Conservation (phyloP, 2,888 invertebrate genomes). For the Hemithea aestivaria region DNA sequence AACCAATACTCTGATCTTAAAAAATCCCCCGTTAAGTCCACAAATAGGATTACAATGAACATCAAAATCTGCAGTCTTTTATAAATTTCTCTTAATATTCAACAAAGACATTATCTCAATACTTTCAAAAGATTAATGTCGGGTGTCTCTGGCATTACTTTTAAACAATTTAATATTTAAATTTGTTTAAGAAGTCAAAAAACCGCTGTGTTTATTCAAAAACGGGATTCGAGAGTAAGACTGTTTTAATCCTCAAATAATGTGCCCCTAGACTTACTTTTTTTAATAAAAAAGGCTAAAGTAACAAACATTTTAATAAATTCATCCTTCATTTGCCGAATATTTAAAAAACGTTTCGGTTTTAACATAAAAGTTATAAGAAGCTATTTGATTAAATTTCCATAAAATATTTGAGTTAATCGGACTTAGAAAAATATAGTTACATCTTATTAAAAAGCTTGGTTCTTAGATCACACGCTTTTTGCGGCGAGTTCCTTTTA, state of each 20-base stretch:
- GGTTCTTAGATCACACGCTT: too few relatives aligned
- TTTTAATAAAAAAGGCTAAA: slow-evolving; percentile 2
- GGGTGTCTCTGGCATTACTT: slow-evolving; percentile 20
- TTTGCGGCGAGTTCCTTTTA: too few relatives aligned
- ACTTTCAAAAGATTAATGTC: slow-evolving; percentile 56
- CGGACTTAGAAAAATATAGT: too few relatives aligned
- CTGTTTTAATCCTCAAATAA: slow-evolving; percentile 15
- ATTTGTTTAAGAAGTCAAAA: slow-evolving; percentile 25
- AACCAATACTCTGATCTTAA: slow-evolving; percentile 1
- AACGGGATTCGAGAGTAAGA: background rate
- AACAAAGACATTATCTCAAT: slow-evolving; percentile 44
- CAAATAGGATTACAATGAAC: slow-evolving; percentile 42
- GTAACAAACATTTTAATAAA: too few relatives aligned
- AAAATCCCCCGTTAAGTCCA: slow-evolving; percentile 30
- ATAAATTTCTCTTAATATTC: slow-evolving; percentile 9
- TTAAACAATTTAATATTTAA: slow-evolving; percentile 24
- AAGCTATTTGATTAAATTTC: too few relatives aligned
- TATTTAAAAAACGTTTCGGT: too few relatives aligned
- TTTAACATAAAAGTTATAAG: too few relatives aligned
- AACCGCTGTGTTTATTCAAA: slow-evolving; percentile 2
- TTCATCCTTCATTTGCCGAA: too few relatives aligned
- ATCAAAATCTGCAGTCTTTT: slow-evolving; percentile 24
- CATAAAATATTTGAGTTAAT: too few relatives aligned
- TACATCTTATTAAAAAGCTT: too few relatives aligned
- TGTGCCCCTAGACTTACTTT: slow-evolving; percentile 9